Conservation (phyloP, 1,140 invertebrate genomes). For the Acromyrmex heyeri region DNA sequence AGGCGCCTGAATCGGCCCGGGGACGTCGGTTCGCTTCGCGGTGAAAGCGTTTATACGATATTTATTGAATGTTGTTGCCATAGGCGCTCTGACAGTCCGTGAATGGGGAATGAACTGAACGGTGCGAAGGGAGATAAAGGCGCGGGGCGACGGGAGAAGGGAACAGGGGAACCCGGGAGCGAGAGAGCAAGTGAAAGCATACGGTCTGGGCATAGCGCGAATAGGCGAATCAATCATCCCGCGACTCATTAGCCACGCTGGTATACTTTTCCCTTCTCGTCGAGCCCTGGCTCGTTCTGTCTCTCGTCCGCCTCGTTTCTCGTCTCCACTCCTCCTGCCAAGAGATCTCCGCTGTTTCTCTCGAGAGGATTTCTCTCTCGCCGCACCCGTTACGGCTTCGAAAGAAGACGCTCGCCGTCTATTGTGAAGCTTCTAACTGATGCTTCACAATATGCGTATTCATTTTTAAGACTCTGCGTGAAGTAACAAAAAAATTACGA, state of each 20-base stretch:
- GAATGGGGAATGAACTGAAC: slow-evolving; percentile 81
- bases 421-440: slow-evolving; percentile 1
- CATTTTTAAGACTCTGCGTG: slow-evolving; percentile 14
- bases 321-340: slow-evolving; percentile 9
- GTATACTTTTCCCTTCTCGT: slow-evolving; percentile 71
- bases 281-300: slow-evolving; percentile 54
- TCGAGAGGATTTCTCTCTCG: slow-evolving; percentile 52
- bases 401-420: slow-evolving; percentile 18
- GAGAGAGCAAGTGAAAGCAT: slow-evolving; percentile 80
- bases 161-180: slow-evolving; percentile 42
- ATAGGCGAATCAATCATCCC: slow-evolving; percentile 84
- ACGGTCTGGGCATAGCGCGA: slow-evolving; percentile 74
- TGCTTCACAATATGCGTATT: slow-evolving; percentile 28
- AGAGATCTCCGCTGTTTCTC: slow-evolving; percentile 46
- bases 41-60: slow-evolving; percentile 77
- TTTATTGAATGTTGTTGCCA: slow-evolving; percentile 76
- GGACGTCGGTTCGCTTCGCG: slow-evolving; percentile 37
- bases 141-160: slow-evolving; percentile 34
- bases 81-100: slow-evolving; percentile 70
- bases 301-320: slow-evolving; percentile 44
- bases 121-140: slow-evolving; percentile 78
- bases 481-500: slow-evolving; percentile 46
- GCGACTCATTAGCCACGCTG: slow-evolving; percentile 83
- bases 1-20: slow-evolving; percentile 66
- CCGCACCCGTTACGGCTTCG: slow-evolving; percentile 31